Conservation (phyloP, 2,797 vertebrate species). For the Lacerta agilis region DNA sequence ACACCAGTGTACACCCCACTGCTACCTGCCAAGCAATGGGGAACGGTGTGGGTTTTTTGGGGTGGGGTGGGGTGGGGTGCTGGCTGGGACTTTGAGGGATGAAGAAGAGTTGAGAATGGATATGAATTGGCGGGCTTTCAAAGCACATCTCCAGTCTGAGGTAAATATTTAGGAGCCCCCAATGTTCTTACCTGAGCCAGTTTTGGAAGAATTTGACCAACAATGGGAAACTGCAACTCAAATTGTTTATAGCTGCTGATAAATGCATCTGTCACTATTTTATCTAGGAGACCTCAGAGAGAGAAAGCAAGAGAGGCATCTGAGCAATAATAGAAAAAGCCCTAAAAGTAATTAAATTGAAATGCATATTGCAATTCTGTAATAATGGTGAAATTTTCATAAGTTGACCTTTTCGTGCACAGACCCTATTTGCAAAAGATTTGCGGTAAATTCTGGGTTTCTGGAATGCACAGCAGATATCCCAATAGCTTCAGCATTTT, state of each 20-base stretch:
- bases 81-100: no score
- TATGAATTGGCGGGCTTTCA: no score
- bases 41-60: no score
- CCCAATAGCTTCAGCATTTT: background rate
- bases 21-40: no score
- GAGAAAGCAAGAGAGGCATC: background rate
- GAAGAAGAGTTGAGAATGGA: no score
- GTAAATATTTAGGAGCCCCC: background rate
- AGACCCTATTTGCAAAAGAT: background rate
- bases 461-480: background rate
- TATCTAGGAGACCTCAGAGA: background rate
- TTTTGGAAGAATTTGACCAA: background rate
- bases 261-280: no score
- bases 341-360: slow-evolving; percentile 1
- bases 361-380: background rate
- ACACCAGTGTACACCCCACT: no score
- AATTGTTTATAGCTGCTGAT: background rate
- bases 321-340: background rate
- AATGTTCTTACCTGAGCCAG: background rate
- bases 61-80: no score
- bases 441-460: background rate
- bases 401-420: background rate
- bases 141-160: background rate
- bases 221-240: no score
- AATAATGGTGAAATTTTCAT: background rate